Conservation (phyloP, 2,113 vertebrate genomes). For the Pitta sordida region DNA sequence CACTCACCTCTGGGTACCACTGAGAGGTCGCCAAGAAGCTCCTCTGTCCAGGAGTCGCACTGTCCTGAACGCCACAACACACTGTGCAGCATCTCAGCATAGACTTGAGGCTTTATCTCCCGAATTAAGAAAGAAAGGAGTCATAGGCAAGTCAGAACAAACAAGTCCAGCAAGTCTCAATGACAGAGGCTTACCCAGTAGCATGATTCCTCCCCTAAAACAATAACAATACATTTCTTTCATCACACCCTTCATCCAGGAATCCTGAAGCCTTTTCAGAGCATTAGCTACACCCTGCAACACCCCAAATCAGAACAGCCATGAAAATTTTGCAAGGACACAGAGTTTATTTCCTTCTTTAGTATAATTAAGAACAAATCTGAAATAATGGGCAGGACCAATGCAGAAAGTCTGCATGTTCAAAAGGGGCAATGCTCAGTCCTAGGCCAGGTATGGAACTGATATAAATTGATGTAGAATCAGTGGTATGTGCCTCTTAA, state of each 20-base stretch:
- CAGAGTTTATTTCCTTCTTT: constrained; percentile 42
- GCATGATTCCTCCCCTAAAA: constrained; percentile 66
- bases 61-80: background rate
- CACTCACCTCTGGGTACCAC: constrained; percentile 29
- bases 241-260: constrained; percentile 65
- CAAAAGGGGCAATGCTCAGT: background rate
- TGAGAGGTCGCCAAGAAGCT: background rate
- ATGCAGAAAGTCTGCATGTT: background rate
- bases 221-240: constrained; percentile 65
- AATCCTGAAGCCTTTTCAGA: constrained; percentile 56
- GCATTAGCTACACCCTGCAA: constrained; percentile 65
- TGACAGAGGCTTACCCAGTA: constrained; percentile 64
- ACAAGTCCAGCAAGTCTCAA: constrained; percentile 67
- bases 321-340: constrained; percentile 38
- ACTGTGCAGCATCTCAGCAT: constrained; percentile 39
- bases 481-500: background rate
- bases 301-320: constrained; percentile 50
- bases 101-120: constrained; percentile 64
- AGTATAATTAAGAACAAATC: constrained; percentile 12
- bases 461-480: background rate
- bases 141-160: constrained; percentile 65
- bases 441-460: background rate
- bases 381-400: background rate
- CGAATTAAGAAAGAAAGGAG: constrained; percentile 62
- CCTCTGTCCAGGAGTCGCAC: background rate